Evolutionary conservation across 2,113 vertebrate species (phyloP), one percentile per base, ranked within the genome.

Genomic region (Gallinago undulata): DNA sequence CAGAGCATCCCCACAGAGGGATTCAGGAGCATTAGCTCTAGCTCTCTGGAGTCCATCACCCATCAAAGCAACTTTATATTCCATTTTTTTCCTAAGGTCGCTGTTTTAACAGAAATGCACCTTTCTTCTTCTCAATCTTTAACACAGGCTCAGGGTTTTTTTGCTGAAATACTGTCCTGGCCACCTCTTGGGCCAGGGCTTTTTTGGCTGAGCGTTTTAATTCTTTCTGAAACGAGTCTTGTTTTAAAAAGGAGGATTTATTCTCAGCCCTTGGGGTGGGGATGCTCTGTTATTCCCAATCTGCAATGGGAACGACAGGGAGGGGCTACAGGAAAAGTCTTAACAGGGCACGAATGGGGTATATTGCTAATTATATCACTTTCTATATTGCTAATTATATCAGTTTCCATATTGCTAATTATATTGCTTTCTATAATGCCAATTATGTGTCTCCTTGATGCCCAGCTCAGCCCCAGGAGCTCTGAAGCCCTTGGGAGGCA

Each of bases 21-120:
- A 23, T 5, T 24, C 25, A 4, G 59, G 9, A 28, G 47, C 8
- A 2, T 25, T 8, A 27, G 11, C 53, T 37, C 35, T 37, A 37
- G 21, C 57, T n/a, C 41, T 25, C 55, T 3, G 23, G 7, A 10
- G 37, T 0, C 31, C 23, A 41, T 24, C 51, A 5, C 16, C 80
- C 59, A 13, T 13, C 16, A 9, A 41, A 39, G 63, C 63, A 39
- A 10, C 19, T 53, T 53, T 3, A n/a, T 21, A 7, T 18, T 9
- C 7, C 2, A 1, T 5, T 27, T 7, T 37, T 45, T 11, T 4
- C 51, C 43, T 18, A 7, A 41, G 24, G 70, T 15, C 1, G 0
- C 50, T 9, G 10, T 30, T 39, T 39, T 22, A 11, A 47, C 31
- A 43, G 56, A 33, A 17, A 17, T 1, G 3, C 3, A 5, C 17